Conservation (phyloP, 2,113 vertebrate species). For the Charina bottae region DNA sequence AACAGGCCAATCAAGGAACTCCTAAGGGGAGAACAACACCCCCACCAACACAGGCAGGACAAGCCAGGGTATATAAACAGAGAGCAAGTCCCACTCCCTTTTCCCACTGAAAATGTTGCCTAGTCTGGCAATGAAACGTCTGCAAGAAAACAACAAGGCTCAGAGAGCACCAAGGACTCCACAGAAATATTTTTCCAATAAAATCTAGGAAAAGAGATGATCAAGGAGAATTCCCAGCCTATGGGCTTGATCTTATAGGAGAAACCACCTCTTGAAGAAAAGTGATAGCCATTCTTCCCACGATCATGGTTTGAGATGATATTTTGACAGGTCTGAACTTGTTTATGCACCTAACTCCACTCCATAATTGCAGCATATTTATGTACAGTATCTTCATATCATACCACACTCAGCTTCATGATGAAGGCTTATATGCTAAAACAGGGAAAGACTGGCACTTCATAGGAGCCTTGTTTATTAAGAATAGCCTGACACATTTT, state of each 20-base stretch:
- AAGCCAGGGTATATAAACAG: too few relatives aligned
- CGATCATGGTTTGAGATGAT: not conserved
- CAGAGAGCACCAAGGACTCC: too few relatives aligned
- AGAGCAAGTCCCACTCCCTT: too few relatives aligned
- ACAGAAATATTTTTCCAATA: not conserved
- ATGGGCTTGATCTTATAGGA: not conserved
- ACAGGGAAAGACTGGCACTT: not conserved
- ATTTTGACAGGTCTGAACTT: conserved; percentile 1
- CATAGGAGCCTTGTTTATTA: not conserved
- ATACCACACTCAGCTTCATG: not conserved
- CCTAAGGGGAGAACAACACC: too few relatives aligned
- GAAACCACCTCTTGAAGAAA: not conserved
- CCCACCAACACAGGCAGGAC: too few relatives aligned
- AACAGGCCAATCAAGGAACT: too few relatives aligned
- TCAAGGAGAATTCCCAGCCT: not conserved
- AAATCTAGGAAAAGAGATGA: not conserved
- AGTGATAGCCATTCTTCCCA: not conserved
- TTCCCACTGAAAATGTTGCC: too few relatives aligned
- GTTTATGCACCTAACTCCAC: not conserved
- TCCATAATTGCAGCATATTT: not conserved
- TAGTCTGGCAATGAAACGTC: too few relatives aligned
- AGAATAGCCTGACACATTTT: not conserved
- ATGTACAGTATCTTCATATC: not conserved
- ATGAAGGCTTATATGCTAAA: not conserved
- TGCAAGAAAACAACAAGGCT: too few relatives aligned